phyloP scores from a whole-genome alignment of 1,140 invertebrate genomes.

The Pissodes strobi region DNA sequence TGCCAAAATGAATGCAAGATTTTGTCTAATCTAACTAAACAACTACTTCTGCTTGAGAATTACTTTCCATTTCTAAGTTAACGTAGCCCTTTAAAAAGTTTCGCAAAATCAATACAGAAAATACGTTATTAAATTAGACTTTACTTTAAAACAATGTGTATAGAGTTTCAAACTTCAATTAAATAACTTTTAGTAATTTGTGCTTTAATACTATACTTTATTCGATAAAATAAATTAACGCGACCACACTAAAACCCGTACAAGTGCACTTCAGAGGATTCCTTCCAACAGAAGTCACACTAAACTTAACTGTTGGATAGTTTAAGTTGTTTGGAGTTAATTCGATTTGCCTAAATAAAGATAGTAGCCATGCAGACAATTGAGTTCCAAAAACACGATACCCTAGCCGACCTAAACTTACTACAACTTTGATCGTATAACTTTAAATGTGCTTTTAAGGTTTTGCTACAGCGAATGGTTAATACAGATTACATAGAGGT shows the following conservation, averaged over 20 bases:
- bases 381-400: slow-evolving; percentile 32
- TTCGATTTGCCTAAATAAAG: slow-evolving; percentile 35
- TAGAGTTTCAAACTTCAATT: slow-evolving; percentile 23
- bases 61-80: too few species aligned
- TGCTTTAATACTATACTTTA: slow-evolving; percentile 17
- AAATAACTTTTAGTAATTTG: slow-evolving; percentile 29
- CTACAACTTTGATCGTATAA: slow-evolving; percentile 29
- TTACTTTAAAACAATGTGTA: slow-evolving; percentile 6
- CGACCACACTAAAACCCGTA: slow-evolving; percentile 27
- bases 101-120: too few species aligned
- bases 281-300: slow-evolving; percentile 35
- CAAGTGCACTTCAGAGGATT: slow-evolving; percentile 36
- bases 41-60: too few species aligned
- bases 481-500: neutral
- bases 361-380: slow-evolving; percentile 36
- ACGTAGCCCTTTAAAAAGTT: too few species aligned
- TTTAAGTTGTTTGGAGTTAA: slow-evolving; percentile 36
- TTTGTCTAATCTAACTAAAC: too few species aligned
- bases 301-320: slow-evolving; percentile 32
- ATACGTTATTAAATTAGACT: slow-evolving; percentile 12
- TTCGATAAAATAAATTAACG: slow-evolving; percentile 33
- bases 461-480: neutral
- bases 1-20: too few species aligned
- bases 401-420: slow-evolving; percentile 18
- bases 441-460: slow-evolving; percentile 23